Base-by-base conservation (phyloP, 2,113 vertebrate species). In the Pachycephala philippinensis region DNA sequence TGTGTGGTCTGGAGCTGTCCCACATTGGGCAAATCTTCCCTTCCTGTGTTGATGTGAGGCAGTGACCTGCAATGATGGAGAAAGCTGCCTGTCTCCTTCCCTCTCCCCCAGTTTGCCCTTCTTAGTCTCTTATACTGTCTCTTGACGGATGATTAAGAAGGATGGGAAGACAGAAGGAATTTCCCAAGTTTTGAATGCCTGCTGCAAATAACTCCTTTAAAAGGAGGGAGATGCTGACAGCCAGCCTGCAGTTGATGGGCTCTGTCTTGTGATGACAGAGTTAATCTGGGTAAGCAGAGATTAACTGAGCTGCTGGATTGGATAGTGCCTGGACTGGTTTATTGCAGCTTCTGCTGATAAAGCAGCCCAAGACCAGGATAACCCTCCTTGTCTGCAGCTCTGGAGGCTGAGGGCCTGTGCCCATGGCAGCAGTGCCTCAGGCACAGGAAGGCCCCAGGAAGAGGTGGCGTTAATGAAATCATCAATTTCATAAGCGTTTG, bases 291-390 rank as follows among this genome's bases (percentile, higher is more conserved):
- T 90, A 91, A 95, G 50, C 70, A 83, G 53, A 78, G 88, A 90
- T 90, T 84, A 90, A 95, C 92, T 91, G 77, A 92, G 80, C 74
- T 91, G 83, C 88, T 92, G 84, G 49, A 42, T 37, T 71, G 77
- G 80, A 93, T 84, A 84, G 78, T 64, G 72, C 80, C 72, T 90
- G 57, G 31, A 78, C 57, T 87, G 37, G 31, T 40, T 90, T 74
- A 59, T 21, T 84, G 47, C 42, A 80, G 64, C 19, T 79, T 44
- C 70, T 33, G 40, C 31, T 72, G 63, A 72, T 61, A 79, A 94
- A 88, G 56, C 69, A 76, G 39, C 31, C 26, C 15, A 31, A 70
- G 69, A 28, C 23, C 64, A 11, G 4, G 44, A 76, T n/a, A 50
- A 1, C 16, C 10, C 37, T 78, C 64, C 56, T 87, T 45, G 47